A percentile compares a stretch with the other conserved stretches of the same genome.
phyloP scores from a whole-genome alignment of 2,797 vertebrate genomes.

The Prionace glauca region DNA sequence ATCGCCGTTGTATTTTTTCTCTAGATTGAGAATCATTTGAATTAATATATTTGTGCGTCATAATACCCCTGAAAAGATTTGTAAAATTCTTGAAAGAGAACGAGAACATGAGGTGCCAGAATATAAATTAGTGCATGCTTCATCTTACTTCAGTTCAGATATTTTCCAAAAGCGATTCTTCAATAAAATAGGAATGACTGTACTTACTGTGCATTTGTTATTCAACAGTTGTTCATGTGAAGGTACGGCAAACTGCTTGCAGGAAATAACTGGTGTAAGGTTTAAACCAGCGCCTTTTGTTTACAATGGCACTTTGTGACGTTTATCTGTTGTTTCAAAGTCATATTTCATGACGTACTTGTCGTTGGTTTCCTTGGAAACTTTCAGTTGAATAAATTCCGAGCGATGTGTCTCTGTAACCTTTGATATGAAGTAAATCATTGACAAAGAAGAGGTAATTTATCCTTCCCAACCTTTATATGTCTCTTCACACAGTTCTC shows the following conservation, averaged over 20 bases:
- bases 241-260: background rate
- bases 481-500: background rate
- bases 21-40: background rate
- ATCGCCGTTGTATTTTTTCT: background rate
- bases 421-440: background rate
- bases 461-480: background rate
- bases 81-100: background rate
- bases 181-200: background rate
- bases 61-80: background rate
- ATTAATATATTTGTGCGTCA: background rate
- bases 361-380: background rate
- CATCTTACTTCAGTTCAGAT: background rate
- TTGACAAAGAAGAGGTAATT: background rate
- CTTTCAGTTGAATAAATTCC: background rate
- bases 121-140: background rate
- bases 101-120: background rate
- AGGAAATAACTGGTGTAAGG: background rate
- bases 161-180: background rate
- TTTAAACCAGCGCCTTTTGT: background rate
- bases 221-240: background rate
- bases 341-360: background rate
- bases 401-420: background rate
- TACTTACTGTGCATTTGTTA: background rate
- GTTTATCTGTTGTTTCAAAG: conserved; percentile 7
- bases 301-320: background rate